Conservation (phyloP, 2,888 invertebrate species). For the Allacma fusca region DNA sequence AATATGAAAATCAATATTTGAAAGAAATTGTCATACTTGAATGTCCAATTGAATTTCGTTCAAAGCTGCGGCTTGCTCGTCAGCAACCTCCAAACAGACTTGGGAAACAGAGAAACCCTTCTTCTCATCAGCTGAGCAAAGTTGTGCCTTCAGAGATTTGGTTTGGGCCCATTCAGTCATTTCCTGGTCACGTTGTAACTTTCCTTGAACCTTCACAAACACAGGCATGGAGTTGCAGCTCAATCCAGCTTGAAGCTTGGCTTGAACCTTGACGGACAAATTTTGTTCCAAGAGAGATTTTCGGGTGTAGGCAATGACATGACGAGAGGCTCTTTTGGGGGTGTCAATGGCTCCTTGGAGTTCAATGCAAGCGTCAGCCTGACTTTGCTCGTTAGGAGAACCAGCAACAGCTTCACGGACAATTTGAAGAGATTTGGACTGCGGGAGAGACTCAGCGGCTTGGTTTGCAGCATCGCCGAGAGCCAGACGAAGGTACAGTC, state of each 20-base stretch:
- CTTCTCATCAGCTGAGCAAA: conserved; percentile 53
- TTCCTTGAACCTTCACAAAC: too few species aligned
- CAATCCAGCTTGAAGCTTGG: conserved; percentile 52
- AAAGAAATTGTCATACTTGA: too few species aligned
- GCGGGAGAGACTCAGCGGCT: conserved; percentile 62
- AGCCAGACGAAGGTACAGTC: conserved; percentile 49
- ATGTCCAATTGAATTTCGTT: too few species aligned
- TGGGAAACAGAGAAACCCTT: too few species aligned
- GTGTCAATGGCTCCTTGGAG: conserved; percentile 69
- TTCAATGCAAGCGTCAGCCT: conserved; percentile 68
- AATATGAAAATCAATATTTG: too few species aligned
- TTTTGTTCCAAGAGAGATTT: conserved; percentile 64
- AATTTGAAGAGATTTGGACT: conserved; percentile 50
- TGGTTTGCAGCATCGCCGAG: conserved; percentile 65
- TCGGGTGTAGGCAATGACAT: conserved; percentile 64
- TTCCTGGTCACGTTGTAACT: too few species aligned
- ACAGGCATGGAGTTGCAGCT: conserved; percentile 58
- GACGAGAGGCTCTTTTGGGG: conserved; percentile 67
- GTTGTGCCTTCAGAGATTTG: conserved; percentile 57
- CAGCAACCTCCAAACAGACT: too few species aligned
- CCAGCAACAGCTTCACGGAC: conserved; percentile 49
- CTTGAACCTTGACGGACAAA: conserved; percentile 52
- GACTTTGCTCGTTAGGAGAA: conserved; percentile 32
- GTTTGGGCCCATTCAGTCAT: too few species aligned
- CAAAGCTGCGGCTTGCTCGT: too few species aligned